A percentile compares a stretch with the other conserved stretches of the same genome.
These are phyloP conservation scores for Petrocephalus zakoni DNA, from an alignment of 2,113 vertebrate species.

Conservation along the genomic window DNA sequence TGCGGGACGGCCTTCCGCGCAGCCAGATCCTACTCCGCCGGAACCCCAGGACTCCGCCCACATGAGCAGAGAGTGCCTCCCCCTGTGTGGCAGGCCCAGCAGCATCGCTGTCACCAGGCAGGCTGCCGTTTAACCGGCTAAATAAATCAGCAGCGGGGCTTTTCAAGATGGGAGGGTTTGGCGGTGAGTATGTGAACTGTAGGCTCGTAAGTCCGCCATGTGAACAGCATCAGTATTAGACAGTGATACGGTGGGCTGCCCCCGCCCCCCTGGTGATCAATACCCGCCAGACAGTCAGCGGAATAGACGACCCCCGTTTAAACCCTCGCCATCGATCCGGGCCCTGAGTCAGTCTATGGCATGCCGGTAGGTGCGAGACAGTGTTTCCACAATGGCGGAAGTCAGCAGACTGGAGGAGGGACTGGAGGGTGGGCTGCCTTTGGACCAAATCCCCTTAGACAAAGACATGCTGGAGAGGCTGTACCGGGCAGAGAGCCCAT, in stretches of 20 bases:
- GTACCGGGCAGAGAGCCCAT: background rate
- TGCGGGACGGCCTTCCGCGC: background rate
- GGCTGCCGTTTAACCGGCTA: background rate
- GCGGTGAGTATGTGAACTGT: background rate
- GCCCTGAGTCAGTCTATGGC: background rate
- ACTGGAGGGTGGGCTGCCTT: background rate
- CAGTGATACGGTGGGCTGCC: background rate
- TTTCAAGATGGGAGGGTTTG: background rate
- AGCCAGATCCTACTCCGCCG: background rate
- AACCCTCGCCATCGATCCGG: background rate
- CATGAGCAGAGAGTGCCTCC: background rate
- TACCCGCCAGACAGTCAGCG: background rate
- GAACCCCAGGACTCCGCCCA: background rate
- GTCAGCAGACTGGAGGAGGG: background rate
- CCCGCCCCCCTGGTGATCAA: background rate
- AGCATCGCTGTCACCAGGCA: background rate
- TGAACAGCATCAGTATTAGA: background rate
- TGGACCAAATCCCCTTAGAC: background rate
- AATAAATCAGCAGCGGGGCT: background rate
- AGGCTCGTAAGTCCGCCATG: background rate
- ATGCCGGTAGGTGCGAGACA: background rate
- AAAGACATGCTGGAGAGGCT: background rate
- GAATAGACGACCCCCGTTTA: background rate
- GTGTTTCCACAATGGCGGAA: background rate
- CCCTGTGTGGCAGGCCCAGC: background rate